Percentiles rank a stretch among this genome's conserved stretches.
phyloP scores from a whole-genome alignment of 1,140 invertebrate genomes.

The Laupala kohalensis region DNA sequence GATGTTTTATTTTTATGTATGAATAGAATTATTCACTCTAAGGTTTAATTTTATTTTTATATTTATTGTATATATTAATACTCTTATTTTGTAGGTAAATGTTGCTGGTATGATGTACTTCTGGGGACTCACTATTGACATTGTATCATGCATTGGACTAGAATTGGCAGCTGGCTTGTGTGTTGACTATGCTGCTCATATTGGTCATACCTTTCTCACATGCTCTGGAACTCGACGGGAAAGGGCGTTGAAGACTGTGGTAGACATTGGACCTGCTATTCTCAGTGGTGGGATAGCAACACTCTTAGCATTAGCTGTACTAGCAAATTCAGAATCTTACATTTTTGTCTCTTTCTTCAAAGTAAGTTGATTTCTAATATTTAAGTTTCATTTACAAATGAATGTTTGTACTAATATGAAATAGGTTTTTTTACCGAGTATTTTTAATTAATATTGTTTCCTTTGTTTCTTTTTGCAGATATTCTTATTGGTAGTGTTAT shows the following conservation, averaged over 20 bases:
- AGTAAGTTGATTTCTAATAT: constrained; percentile 26
- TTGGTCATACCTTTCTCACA: constrained; percentile 68
- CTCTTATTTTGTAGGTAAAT: constrained; percentile 37
- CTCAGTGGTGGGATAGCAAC: constrained; percentile 69
- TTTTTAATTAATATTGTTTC: neutral
- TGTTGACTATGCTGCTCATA: constrained; percentile 79
- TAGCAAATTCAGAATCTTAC: constrained; percentile 59
- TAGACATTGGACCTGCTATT: constrained; percentile 64
- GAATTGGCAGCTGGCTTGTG: constrained; percentile 77
- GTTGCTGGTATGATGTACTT: constrained; percentile 71
- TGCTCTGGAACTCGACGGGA: constrained; percentile 39
- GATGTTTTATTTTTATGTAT: too few relatives aligned
- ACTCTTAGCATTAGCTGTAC: constrained; percentile 57
- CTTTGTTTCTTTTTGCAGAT: constrained; percentile 33
- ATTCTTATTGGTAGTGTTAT: constrained; percentile 58
- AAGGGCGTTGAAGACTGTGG: constrained; percentile 52
- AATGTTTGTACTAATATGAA: neutral
- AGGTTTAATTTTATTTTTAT: too few relatives aligned
- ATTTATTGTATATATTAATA: too few relatives aligned
- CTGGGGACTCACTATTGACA: constrained; percentile 74
- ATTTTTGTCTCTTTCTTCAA: constrained; percentile 71
- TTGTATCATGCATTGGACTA: constrained; percentile 68
- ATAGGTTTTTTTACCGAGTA: neutral
- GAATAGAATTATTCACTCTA: too few relatives aligned
- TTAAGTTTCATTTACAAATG: too few relatives aligned